Base-by-base conservation (phyloP, 2,113 vertebrate species). In the Neogale vison region DNA sequence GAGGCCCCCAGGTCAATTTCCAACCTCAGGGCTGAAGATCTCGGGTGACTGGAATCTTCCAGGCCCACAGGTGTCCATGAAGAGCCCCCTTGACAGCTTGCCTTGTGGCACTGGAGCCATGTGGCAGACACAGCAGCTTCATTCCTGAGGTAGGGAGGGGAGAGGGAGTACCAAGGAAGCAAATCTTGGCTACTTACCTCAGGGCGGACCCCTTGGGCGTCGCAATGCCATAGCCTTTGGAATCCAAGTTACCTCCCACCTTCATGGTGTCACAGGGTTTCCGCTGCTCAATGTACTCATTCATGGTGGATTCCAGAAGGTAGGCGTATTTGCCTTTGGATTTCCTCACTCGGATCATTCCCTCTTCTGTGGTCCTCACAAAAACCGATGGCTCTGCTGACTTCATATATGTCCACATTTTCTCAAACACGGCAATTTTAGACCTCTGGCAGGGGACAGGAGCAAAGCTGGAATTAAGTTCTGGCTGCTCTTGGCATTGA, bases 391-490 rank as follows among this genome's bases (percentile, higher is more conserved):
- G 99, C 93, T 99, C 99, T 0, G 99, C 99, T 17, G 99, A 99
- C 98, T 99, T 99, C 99, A 99, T 99, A 98, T 99, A 99, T 0
- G 99, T 99, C 99, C 99, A 99, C 99, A 99, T 99, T 99, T 99
- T 99, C 99, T 99, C 99, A 98, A 99, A 99, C 95, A 99, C 99
- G 0, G 99, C 99, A 12, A 99, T 99, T 99, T 99, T 99, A 57
- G 99, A 99, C 98, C 99, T 99, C 99, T 99, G 97, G 0, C 2
- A 89, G 91, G 94, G 11, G 94, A 98, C 94, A 97, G 88, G 98
- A 97, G 98, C 76, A 98, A 98, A 99, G 96, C 93, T 97, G 92
- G 86, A 96, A 91, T 96, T 95, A 96, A 95, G 96, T 24, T 89
- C 69, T 90, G 0, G 0, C 97, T 97, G 97, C 7, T 13, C 76